Evolutionary conservation across 2,888 invertebrate genomes (phyloP).

Genomic region (Baccha elongata): DNA sequence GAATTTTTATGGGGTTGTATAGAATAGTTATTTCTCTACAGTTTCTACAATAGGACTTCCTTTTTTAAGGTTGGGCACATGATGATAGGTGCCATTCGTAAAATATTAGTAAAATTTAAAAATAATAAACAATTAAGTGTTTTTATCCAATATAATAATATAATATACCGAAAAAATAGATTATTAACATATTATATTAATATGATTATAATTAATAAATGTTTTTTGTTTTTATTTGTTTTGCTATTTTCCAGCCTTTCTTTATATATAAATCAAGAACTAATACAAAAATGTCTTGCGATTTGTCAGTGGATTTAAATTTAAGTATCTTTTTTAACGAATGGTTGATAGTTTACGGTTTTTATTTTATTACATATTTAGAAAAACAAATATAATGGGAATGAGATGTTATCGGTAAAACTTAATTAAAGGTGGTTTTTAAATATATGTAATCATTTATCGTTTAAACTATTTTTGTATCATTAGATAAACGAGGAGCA

Average conservation of each 20-base stretch:
- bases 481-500: constrained; percentile 77
- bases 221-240: neutral
- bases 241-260: neutral
- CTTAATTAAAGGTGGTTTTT: constrained; percentile 48
- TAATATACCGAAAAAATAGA: constrained; percentile 20
- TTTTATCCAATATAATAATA: constrained; percentile 1
- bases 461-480: constrained; percentile 12
- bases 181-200: constrained; percentile 8
- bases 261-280: constrained; percentile 1
- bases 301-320: neutral
- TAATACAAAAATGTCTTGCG: neutral
- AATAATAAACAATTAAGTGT: too few relatives aligned
- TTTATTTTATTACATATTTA: constrained; percentile 2
- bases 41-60: too few relatives aligned
- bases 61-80: too few relatives aligned
- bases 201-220: neutral
- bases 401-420: constrained; percentile 18
- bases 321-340: neutral
- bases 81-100: too few relatives aligned
- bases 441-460: neutral
- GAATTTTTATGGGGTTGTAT: too few relatives aligned
- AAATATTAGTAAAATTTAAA: too few relatives aligned
- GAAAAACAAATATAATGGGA: constrained; percentile 9
- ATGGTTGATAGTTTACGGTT: neutral
- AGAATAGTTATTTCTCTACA: too few relatives aligned